Percentiles rank a stretch among this genome's conserved stretches.
Evolutionary conservation across 2,888 invertebrate species (phyloP).

Genomic region (Chrysolina americana): DNA sequence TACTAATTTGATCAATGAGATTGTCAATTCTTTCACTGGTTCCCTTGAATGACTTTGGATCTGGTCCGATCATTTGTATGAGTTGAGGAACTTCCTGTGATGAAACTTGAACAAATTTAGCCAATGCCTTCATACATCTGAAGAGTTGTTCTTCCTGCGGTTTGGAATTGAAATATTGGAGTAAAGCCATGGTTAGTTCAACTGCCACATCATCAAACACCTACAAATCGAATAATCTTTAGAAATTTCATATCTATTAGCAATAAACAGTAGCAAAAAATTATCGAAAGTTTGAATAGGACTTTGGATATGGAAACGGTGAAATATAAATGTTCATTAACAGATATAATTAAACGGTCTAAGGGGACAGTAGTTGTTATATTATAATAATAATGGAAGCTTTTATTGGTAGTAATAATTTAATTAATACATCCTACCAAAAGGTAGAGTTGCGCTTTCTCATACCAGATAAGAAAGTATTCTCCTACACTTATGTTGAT

Average conservation of each 20-base stretch:
- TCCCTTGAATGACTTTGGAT: conserved; percentile 86
- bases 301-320: too few relatives aligned
- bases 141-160: conserved; percentile 88
- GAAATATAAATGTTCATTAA: too few relatives aligned
- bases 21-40: conserved; percentile 86
- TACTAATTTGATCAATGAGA: conserved; percentile 79
- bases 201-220: conserved; percentile 95
- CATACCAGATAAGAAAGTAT: too few relatives aligned
- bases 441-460: too few relatives aligned
- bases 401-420: too few relatives aligned
- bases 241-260: too few relatives aligned
- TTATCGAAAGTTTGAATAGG: not conserved
- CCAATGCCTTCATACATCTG: conserved; percentile 84
- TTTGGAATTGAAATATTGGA: conserved; percentile 88
- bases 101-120: conserved; percentile 81
- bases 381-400: too few relatives aligned
- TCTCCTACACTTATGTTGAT: too few relatives aligned
- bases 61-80: conserved; percentile 92
- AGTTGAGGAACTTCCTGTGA: conserved; percentile 89
- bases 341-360: too few relatives aligned
- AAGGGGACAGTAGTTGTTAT: too few relatives aligned
- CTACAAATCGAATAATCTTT: conserved; percentile 70
- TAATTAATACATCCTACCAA: too few relatives aligned
- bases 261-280: not conserved
- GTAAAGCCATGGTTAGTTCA: conserved; percentile 90